Percentiles rank a stretch among this genome's conserved stretches.
These are phyloP conservation scores for Portunus trituberculatus DNA, from an alignment of 1,140 invertebrate genomes.

Conservation along the genomic window DNA sequence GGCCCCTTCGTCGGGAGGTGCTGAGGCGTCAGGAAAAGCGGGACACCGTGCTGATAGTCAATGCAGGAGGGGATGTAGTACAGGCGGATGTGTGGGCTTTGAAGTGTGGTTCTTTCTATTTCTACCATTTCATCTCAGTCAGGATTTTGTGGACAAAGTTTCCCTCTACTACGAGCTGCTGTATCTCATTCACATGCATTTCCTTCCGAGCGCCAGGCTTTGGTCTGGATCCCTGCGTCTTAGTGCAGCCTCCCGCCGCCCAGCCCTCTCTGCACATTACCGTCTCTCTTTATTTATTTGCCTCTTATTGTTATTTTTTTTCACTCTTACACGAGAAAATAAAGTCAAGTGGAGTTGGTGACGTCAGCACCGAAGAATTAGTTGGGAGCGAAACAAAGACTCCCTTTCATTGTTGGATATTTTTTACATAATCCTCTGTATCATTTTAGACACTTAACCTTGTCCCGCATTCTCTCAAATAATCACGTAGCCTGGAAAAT, in stretches of 20 bases:
- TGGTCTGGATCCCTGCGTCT: neutral
- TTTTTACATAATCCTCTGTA: too few species aligned
- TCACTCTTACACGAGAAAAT: neutral
- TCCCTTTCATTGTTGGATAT: too few species aligned
- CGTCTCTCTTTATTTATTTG: neutral
- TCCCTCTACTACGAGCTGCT: neutral
- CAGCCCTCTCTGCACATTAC: neutral
- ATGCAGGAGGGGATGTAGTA: neutral
- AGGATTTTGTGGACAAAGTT: slow-evolving; percentile 1
- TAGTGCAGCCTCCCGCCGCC: neutral
- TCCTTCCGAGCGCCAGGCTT: neutral
- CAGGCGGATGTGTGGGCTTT: neutral
- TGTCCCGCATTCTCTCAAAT: too few species aligned
- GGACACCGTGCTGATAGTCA: neutral
- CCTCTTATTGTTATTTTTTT: neutral
- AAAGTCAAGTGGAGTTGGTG: too few species aligned
- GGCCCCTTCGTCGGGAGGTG: neutral
- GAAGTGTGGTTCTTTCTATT: neutral
- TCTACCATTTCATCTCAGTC: neutral
- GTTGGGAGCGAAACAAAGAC: too few species aligned
- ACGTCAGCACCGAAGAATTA: too few species aligned
- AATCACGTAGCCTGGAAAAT: too few species aligned
- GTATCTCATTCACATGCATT: neutral
- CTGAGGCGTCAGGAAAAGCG: neutral
- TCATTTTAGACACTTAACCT: too few species aligned